Evolutionary conservation across 2,113 vertebrate species (phyloP), one percentile per base, ranked within the genome.

Genomic region (Heterotis niloticus): DNA sequence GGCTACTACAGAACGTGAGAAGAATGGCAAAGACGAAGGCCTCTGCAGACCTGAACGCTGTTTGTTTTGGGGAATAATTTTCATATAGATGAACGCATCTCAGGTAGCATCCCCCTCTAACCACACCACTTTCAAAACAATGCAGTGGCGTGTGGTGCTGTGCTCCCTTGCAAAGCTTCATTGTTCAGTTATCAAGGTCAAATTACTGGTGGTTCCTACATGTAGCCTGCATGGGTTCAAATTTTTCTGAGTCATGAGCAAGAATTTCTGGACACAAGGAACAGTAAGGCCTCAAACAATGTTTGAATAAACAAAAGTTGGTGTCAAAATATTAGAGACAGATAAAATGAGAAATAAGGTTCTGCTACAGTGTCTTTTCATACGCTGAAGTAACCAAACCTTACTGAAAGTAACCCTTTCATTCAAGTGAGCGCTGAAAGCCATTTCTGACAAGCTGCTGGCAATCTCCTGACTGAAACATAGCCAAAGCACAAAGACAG

Each of bases 151-250:
- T 44, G 2, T 59, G 24, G 54, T 74, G 51, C 64, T 74, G 13
- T 17, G 24, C 23, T 7, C 52, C 71, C 26, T 23, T 74, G 20
- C 71, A 74, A 74, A 57, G 71, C 51, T 52, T 57, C 71, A 74
- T 57, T 74, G 71, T 74, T 74, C 54, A 57, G 23, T 74, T 52
- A 57, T 18, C 23, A 24, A 10, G 54, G 52, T 74, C 71, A 74
- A 54, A 59, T 74, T 74, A 74, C 71, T 26, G 54, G 34, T 57
- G 71, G 57, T 14, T 74, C 59, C 2, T 1, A 65, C 64, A 65
- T n/a, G n/a, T n/a, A 65, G 17, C 71, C 26, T 57, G 54, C 52
- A 28, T 24, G 7, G n/a, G 57, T 23, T 57, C 52, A 57, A 72
- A 72, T 52, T 20, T 23, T 72, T n/a, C 20, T 11, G 52, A 73